Evolutionary conservation across 30 jellyfish, hydroid and myxozoan genomes (phyloP), one percentile per base, ranked within the genome.

Genomic region (Hydractinia symbiolongicarpus): DNA sequence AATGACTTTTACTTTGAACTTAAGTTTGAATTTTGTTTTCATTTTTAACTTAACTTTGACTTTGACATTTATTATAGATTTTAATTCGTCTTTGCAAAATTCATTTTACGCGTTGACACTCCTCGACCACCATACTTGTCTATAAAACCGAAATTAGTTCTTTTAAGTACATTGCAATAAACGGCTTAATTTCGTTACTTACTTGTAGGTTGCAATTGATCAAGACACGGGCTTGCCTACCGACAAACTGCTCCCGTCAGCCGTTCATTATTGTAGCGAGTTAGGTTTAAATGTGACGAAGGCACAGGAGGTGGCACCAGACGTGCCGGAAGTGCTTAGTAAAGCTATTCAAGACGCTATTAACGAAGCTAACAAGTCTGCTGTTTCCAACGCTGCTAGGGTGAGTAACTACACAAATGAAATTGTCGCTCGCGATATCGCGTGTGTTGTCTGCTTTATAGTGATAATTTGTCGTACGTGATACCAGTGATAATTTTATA

Each of bases 371-470:
- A 91, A 91, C 61, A 84, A 71, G 61, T 64, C 61, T 4, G 98
- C 98, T 14, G 85, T 91, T 50, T 91, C 98, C 14, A 91, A 85
- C 71, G 98, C 98, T 10, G 86, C 96, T 57, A 81, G 82, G 89
- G 98, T 91, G 73, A 61, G 81, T 44, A 44, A 9, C n/a, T 30
- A 30, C 44, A 30, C 44, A n/a, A 67, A 9, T 14, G 4, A 50
- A 4, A 11, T 1, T 13, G 17, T 11, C 74, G 17, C 9, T 30
- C 73, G 13, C 21, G 17, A 19, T 76, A 51, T 9, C 53, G 82
- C 16, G 54, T 77, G 50, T 16, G n/a, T 54, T 17, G 49, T 68
- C 49, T 0, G 55, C 21, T 68, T 68, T 4, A 30, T 68, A 30
- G 44, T 30, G 44, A 1, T 30, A 30, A 30, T 30, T 30, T 30